These are phyloP conservation scores for Vicugna pacos DNA, from an alignment of 2,113 vertebrate genomes.

Conservation along the genomic window DNA sequence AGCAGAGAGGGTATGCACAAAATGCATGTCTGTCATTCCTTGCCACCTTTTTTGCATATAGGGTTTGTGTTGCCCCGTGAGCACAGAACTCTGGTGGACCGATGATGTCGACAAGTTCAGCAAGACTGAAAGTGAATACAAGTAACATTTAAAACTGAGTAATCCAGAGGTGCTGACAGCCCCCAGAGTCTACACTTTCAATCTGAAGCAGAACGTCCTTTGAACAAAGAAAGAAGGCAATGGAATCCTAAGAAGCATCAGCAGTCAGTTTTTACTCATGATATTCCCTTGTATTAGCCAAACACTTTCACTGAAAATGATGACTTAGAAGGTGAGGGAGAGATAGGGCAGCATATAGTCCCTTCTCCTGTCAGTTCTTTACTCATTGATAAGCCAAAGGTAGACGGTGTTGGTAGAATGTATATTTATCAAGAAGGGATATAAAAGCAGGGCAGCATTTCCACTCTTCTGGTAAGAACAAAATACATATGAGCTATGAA, in stretches of 20 bases:
- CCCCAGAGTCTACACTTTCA: neutral
- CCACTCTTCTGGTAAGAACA: neutral
- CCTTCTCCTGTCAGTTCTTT: neutral
- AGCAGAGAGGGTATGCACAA: neutral
- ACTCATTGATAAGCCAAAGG: neutral
- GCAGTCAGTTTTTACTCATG: neutral
- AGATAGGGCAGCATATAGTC: neutral
- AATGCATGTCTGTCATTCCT: too few species aligned
- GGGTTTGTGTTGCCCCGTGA: neutral
- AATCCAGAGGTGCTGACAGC: neutral
- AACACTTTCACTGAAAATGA: neutral
- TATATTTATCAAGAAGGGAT: neutral
- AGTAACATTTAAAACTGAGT: neutral
- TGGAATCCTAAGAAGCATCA: neutral
- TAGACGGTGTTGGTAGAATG: neutral
- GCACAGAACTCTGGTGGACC: neutral
- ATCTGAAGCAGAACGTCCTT: neutral
- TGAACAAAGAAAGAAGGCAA: neutral
- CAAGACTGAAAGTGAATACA: neutral
- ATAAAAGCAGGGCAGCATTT: neutral
- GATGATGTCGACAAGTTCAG: fast-evolving
- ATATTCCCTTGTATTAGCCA: neutral
- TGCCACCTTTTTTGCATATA: neutral
- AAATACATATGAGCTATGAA: neutral
- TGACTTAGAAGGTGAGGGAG: neutral